Base-by-base conservation (phyloP, 2,113 vertebrate species). In the Tenebrosternarchus preto region DNA sequence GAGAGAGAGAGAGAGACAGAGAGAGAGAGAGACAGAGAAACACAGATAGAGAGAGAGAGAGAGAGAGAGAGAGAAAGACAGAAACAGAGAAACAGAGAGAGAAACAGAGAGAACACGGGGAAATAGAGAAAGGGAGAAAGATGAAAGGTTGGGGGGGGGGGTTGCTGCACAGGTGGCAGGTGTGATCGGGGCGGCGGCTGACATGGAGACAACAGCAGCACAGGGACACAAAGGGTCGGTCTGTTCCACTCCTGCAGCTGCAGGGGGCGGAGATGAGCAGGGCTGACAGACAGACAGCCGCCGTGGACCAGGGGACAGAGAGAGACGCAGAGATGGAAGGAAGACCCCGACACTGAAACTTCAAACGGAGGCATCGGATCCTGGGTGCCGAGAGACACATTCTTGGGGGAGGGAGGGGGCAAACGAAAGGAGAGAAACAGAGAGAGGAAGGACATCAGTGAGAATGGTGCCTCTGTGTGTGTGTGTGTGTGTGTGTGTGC, bases 131-230 rank as follows among this genome's bases (percentile, higher is more conserved):
- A 67, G 27, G 69, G 67, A 66, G 53, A 59, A 63, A 86, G 90
- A 92, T 91, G 90, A 93, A 92, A 92, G 88, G 77, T 80, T 11
- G 82, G 80, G 66, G 78, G 78, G 84, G 83, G 69, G 84, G 50
- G 85, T 86, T 31, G 86, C 86, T 63, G 85, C 76, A 87, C 92
- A 93, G 92, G 92, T 93, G 92, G 90, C 92, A 92, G 92, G 91
- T 92, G 92, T 90, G 90, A 92, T 90, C 85, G 67, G 86, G 87
- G 86, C 84, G 89, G 88, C 84, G 86, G 89, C 83, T 84, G 88
- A 87, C 87, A 86, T 84, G 90, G 75, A 83, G 86, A 88, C n/a
- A n/a, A n/a, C n/a, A n/a, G n/a, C n/a, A n/a, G n/a, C n/a, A n/a
- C n/a, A n/a, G n/a, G n/a, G n/a, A n/a, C 88, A 93, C 92, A 93